phyloP scores from a whole-genome alignment of 2,797 vertebrate genomes.

The Acipenser oxyrinchus region DNA sequence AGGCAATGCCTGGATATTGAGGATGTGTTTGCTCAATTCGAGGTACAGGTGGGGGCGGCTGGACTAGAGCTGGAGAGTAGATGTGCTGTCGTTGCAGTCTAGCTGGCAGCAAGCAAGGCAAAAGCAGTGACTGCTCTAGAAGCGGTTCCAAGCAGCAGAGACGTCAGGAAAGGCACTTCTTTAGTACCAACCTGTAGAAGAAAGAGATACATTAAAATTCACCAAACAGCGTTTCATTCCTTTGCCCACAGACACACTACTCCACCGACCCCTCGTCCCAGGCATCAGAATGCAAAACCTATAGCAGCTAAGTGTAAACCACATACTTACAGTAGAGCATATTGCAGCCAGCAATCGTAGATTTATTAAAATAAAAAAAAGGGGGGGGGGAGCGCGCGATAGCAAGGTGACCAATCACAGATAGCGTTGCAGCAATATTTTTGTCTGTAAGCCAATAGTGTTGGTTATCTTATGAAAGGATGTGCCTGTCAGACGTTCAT shows the following conservation, averaged over 20 bases:
- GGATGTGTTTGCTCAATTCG: conserved; percentile 25
- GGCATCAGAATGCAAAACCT: conserved; percentile 42
- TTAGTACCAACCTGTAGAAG: conserved; percentile 74
- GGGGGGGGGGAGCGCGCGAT: not conserved
- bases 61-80: conserved; percentile 58
- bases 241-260: conserved; percentile 32
- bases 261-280: conserved; percentile 31
- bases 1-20: conserved; percentile 51
- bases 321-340: conserved; percentile 66
- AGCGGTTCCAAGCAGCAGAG: conserved; percentile 97
- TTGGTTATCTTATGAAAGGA: conserved; percentile 68
- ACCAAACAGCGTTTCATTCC: conserved; percentile 54
- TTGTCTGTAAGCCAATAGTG: conserved; percentile 82
- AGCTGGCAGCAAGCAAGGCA: conserved; percentile 90
- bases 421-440: conserved; percentile 79
- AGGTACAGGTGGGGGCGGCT: conserved; percentile 51
- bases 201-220: conserved; percentile 49
- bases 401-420: conserved; percentile 72
- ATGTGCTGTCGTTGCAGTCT: conserved; percentile 70
- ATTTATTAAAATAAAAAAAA: conserved; percentile 55
- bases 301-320: conserved; percentile 28
- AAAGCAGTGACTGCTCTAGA: conserved; percentile 84
- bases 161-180: conserved; percentile 98
- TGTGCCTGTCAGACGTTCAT: conserved; percentile 60
- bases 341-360: conserved; percentile 63